A percentile compares a stretch with the other conserved stretches of the same genome.
Conservation (phyloP, 2,113 vertebrate genomes). For the Copsychus sechellarum region DNA sequence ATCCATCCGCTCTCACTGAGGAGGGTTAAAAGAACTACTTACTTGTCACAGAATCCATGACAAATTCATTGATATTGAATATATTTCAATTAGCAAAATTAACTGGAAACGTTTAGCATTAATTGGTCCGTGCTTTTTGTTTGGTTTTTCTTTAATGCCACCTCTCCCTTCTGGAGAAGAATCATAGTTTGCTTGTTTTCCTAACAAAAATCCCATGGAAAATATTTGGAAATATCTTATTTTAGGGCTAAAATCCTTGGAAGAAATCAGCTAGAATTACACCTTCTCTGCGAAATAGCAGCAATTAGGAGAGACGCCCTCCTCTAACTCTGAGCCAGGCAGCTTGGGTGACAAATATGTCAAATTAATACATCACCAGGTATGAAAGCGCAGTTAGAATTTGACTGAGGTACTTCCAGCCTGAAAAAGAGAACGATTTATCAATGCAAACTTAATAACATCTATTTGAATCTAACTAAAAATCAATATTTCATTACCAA, state of each 20-base stretch:
- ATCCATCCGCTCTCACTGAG: background rate
- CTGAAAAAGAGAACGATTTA: slow-evolving; percentile 91
- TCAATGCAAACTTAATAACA: slow-evolving; percentile 99
- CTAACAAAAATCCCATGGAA: background rate
- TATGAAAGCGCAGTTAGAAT: slow-evolving; percentile 83
- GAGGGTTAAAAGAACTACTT: background rate
- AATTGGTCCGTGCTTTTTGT: background rate
- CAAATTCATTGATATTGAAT: background rate
- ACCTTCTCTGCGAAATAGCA: slow-evolving; percentile 54
- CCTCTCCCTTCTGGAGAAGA: background rate
- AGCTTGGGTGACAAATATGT: slow-evolving; percentile 76
- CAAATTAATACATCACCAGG: slow-evolving; percentile 88
- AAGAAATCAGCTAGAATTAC: slow-evolving; percentile 52
- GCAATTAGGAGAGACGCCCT: slow-evolving; percentile 67
- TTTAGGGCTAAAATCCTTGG: slow-evolving; percentile 39
- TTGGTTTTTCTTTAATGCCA: background rate
- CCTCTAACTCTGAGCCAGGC: slow-evolving; percentile 64
- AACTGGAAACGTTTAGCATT: background rate
- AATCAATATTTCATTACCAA: slow-evolving; percentile 99
- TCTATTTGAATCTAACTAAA: slow-evolving; percentile 99
- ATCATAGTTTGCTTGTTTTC: background rate
- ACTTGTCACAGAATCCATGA: background rate
- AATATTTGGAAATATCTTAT: slow-evolving; percentile 6
- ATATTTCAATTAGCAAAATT: slow-evolving; percentile 7
- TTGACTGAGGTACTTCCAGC: slow-evolving; percentile 90